These are phyloP conservation scores for Melipona beecheii DNA, from an alignment of 2,888 invertebrate species.

Conservation along the genomic window DNA sequence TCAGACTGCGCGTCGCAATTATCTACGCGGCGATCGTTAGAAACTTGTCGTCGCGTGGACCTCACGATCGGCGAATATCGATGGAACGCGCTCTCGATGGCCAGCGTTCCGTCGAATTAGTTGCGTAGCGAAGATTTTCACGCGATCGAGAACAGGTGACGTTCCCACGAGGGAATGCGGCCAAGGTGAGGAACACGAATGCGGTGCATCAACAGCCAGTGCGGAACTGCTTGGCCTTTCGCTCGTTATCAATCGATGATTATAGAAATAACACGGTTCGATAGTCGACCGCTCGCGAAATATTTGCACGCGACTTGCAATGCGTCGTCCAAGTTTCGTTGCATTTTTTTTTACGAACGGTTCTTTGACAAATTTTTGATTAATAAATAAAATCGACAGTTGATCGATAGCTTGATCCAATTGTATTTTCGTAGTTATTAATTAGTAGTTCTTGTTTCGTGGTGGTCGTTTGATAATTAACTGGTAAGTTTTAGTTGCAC, in stretches of 20 bases:
- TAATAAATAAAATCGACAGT: too few relatives aligned
- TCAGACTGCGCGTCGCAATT: background rate
- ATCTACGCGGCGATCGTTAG: background rate
- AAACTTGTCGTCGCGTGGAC: background rate
- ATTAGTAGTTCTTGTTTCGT: too few relatives aligned
- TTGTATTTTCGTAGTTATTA: too few relatives aligned
- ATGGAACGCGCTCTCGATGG: slow-evolving; percentile 63
- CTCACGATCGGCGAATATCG: background rate
- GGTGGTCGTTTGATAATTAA: too few relatives aligned
- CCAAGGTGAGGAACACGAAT: background rate
- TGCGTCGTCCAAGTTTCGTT: background rate
- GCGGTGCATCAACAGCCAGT: background rate
- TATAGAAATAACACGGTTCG: slow-evolving; percentile 8
- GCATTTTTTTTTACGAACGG: too few relatives aligned
- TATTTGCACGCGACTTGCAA: slow-evolving; percentile 7
- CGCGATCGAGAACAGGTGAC: slow-evolving; percentile 36
- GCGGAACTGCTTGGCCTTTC: background rate
- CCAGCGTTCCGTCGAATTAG: slow-evolving; percentile 74
- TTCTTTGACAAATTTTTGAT: too few relatives aligned
- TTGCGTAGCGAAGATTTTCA: slow-evolving; percentile 51
- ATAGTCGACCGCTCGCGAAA: background rate
- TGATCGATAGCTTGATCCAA: too few relatives aligned
- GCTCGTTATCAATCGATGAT: background rate
- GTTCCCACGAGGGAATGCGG: background rate
- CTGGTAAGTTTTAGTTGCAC: too few relatives aligned